These are phyloP conservation scores for Phocoena sinus DNA, from an alignment of 2,113 vertebrate species.

Conservation along the genomic window DNA sequence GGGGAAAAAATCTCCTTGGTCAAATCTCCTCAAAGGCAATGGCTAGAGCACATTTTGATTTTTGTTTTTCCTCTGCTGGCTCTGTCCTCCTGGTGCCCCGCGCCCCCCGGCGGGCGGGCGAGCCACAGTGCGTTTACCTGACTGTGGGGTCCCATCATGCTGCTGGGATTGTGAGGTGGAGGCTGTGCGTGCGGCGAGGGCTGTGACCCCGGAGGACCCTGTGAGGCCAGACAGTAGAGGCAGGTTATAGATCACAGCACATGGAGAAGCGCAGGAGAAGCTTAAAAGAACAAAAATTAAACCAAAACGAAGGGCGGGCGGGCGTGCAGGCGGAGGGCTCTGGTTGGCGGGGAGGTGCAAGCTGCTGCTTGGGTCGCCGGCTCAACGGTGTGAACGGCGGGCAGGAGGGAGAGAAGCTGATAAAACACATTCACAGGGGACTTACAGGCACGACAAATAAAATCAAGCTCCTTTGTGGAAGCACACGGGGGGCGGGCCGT, in stretches of 20 bases:
- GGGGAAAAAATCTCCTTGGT: not conserved
- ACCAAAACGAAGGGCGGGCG: constrained; percentile 70
- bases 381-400: constrained; percentile 9
- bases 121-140: constrained; percentile 90
- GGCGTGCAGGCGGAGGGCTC: constrained; percentile 69
- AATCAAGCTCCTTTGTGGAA: constrained; percentile 72
- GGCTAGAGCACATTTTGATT: constrained; percentile 45
- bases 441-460: constrained; percentile 8
- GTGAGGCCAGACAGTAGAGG: constrained; percentile 89
- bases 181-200: constrained; percentile 98
- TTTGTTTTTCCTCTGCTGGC: constrained; percentile 67
- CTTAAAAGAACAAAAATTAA: constrained; percentile 80
- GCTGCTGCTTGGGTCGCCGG: constrained; percentile 51
- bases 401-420: constrained; percentile 55
- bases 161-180: constrained; percentile 99
- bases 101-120: constrained; percentile 47
- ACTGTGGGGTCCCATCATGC: constrained; percentile 99
- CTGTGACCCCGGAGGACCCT: constrained; percentile 99
- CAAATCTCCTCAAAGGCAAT: constrained; percentile 16
- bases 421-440: not conserved
- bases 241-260: constrained; percentile 83
- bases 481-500: constrained; percentile 51
- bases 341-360: constrained; percentile 65
- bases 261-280: constrained; percentile 83
- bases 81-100: constrained; percentile 67